Percentiles rank a stretch among this genome's conserved stretches.
These are phyloP conservation scores for Corythornis madagascariensis DNA, from an alignment of 2,113 vertebrate species.

Conservation along the genomic window DNA sequence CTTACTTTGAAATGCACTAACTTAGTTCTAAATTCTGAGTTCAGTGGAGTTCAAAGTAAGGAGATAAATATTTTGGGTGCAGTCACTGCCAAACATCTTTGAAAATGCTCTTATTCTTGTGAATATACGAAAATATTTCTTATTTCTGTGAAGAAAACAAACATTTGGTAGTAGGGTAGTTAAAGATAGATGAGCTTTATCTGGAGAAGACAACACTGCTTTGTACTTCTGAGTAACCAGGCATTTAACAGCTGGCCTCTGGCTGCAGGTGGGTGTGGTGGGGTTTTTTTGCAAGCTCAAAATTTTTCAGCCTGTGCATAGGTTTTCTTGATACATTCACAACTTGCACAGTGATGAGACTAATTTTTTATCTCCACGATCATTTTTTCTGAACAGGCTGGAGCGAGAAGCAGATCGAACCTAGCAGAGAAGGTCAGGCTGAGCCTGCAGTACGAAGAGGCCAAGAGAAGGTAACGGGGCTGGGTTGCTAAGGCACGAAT, in stretches of 20 bases:
- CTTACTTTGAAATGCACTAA: not conserved
- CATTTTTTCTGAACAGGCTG: slow-evolving; percentile 59
- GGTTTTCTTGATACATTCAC: not conserved
- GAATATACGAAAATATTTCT: no score
- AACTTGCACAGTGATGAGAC: not conserved
- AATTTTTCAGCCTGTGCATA: not conserved
- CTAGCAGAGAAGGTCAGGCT: slow-evolving; percentile 85
- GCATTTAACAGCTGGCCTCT: not conserved
- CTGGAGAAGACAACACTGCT: not conserved
- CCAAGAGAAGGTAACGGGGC: slow-evolving; percentile 80
- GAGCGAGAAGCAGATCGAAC: slow-evolving; percentile 76
- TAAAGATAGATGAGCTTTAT: not conserved
- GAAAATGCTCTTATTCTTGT: not conserved
- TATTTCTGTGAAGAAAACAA: not conserved
- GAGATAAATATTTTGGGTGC: not conserved
- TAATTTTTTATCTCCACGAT: not conserved
- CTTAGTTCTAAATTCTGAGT: not conserved
- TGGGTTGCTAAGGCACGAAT: no score
- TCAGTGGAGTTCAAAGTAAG: not conserved
- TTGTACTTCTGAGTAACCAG: not conserved
- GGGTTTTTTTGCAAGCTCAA: not conserved
- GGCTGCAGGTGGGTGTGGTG: not conserved
- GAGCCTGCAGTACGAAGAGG: slow-evolving; percentile 86
- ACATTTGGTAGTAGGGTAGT: not conserved
- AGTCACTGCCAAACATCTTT: not conserved